A percentile compares a stretch with the other conserved stretches of the same genome.
Conservation (phyloP, 2,888 invertebrate species). For the Leptothorax acervorum region DNA sequence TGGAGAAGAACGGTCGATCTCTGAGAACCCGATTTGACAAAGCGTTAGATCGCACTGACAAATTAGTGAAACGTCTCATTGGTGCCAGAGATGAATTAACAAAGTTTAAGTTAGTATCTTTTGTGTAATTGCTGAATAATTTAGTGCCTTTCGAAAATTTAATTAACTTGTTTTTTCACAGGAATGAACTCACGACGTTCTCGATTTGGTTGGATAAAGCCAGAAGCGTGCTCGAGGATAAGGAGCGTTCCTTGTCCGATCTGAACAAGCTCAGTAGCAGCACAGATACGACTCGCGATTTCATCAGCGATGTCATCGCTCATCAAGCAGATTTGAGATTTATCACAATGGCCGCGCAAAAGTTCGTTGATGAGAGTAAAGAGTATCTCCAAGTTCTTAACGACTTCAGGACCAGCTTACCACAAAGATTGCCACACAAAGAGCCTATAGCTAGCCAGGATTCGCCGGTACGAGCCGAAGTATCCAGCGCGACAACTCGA, state of each 20-base stretch:
- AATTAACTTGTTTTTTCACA: conserved; percentile 74
- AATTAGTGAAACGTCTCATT: conserved; percentile 91
- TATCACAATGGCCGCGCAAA: conserved; percentile 98
- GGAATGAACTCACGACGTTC: conserved; percentile 93
- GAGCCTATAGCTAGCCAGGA: conserved; percentile 90
- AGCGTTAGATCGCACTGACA: conserved; percentile 92
- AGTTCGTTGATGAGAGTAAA: conserved; percentile 98
- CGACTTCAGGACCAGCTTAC: conserved; percentile 94
- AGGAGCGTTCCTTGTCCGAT: conserved; percentile 93
- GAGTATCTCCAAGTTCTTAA: conserved; percentile 94
- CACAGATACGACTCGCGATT: conserved; percentile 94
- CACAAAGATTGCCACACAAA: conserved; percentile 93
- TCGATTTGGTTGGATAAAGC: conserved; percentile 94
- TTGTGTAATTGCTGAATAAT: background rate
- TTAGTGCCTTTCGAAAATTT: background rate
- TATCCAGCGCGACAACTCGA: conserved; percentile 91
- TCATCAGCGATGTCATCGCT: conserved; percentile 96
- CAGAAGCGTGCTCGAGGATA: conserved; percentile 92
- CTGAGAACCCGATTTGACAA: conserved; percentile 94
- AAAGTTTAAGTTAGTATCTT: conserved; percentile 89
- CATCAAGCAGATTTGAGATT: conserved; percentile 98
- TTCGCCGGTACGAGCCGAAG: conserved; percentile 92
- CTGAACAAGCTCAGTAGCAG: conserved; percentile 90
- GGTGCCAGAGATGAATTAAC: conserved; percentile 95
- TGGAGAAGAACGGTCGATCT: conserved; percentile 95